phyloP scores from a whole-genome alignment of 2,888 invertebrate species.

The Celastrina argiolus region DNA sequence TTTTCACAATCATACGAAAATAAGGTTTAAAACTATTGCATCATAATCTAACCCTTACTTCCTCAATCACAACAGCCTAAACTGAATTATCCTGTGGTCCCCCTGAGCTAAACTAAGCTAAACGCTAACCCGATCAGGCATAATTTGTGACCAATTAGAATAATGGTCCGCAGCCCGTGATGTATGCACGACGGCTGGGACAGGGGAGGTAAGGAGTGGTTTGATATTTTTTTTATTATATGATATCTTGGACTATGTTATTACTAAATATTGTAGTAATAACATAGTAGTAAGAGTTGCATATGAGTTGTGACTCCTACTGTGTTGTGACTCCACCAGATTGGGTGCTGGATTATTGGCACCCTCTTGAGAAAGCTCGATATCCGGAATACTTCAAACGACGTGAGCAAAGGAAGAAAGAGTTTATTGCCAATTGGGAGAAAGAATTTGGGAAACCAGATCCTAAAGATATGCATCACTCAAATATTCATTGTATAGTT shows the following conservation, averaged over 20 bases:
- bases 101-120: slow-evolving; percentile 61
- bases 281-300: too few species aligned
- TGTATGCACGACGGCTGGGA: slow-evolving; percentile 66
- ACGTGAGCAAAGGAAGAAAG: slow-evolving; percentile 92
- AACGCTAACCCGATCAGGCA: slow-evolving; percentile 76
- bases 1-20: background rate
- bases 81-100: slow-evolving; percentile 55
- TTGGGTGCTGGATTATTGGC: slow-evolving; percentile 94
- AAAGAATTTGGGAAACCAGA: slow-evolving; percentile 80
- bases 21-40: slow-evolving; percentile 15
- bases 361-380: slow-evolving; percentile 94
- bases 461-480: slow-evolving; percentile 54
- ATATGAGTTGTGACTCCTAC: too few species aligned
- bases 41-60: slow-evolving; percentile 22
- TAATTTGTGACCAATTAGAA: slow-evolving; percentile 79
- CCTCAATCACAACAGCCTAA: slow-evolving; percentile 50
- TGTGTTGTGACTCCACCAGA: slow-evolving; percentile 86
- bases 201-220: slow-evolving; percentile 40
- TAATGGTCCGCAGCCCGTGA: slow-evolving; percentile 71
- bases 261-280: too few species aligned
- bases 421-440: slow-evolving; percentile 91
- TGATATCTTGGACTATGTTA: too few species aligned
- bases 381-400: slow-evolving; percentile 96
- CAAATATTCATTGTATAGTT: slow-evolving; percentile 31
- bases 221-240: background rate